Conservation (phyloP, 1,140 invertebrate species). For the Epicauta chinensis region DNA sequence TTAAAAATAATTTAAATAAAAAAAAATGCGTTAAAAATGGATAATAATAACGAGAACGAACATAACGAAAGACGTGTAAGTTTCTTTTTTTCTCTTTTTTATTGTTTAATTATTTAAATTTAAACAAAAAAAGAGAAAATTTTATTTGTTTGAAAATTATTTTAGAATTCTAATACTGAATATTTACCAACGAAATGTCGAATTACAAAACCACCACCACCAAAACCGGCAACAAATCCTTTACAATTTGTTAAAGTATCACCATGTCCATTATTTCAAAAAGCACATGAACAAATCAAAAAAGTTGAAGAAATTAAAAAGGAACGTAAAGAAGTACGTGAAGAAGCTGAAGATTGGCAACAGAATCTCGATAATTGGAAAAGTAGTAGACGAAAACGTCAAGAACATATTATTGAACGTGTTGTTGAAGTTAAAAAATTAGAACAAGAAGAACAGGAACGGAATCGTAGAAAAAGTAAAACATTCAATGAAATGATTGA, state of each 20-base stretch:
- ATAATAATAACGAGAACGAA: conserved; percentile 13
- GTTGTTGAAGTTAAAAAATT: conserved; percentile 83
- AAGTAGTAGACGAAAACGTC: conserved; percentile 79
- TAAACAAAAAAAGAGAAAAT: too few relatives aligned
- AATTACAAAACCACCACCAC: conserved; percentile 51
- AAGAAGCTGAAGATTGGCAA: conserved; percentile 89
- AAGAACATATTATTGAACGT: conserved; percentile 82
- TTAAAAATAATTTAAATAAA: too few relatives aligned
- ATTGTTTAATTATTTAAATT: too few relatives aligned
- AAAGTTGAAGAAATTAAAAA: conserved; percentile 79
- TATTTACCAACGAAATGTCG: conserved; percentile 41
- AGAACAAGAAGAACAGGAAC: conserved; percentile 67
- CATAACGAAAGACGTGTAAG: conserved; percentile 9
- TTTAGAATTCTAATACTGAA: conserved; percentile 38
- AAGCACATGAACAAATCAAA: conserved; percentile 78
- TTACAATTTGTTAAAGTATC: conserved; percentile 85
- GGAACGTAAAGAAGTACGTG: conserved; percentile 62
- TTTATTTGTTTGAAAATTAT: neutral
- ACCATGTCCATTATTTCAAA: conserved; percentile 75
- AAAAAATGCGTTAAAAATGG: conserved; percentile 4
- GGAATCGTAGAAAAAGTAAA: conserved; percentile 69
- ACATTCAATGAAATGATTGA: conserved; percentile 93
- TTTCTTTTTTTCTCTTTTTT: neutral
- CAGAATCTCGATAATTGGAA: conserved; percentile 95
- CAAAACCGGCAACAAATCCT: conserved; percentile 75